Evolutionary conservation across 92 coral and sea anemone genomes (phyloP).

Genomic region (Blastomussa wellsi): DNA sequence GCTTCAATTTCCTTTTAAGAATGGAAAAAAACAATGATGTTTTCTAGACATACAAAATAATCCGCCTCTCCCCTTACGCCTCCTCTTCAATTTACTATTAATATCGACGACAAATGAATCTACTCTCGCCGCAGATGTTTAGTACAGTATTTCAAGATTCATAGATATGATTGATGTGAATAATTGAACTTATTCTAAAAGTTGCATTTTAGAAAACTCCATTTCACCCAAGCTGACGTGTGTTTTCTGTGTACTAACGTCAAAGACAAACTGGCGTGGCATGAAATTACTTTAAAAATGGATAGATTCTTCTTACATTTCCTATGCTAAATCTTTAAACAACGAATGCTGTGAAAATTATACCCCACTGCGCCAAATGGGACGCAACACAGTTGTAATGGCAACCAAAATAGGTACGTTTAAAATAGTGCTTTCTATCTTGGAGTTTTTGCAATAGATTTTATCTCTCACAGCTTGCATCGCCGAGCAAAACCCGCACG

Average conservation of each 20-base stretch:
- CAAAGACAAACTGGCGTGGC: neutral
- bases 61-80: neutral
- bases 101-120: neutral
- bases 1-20: neutral
- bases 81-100: neutral
- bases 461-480: slow-evolving; percentile 43
- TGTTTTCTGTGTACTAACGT: neutral
- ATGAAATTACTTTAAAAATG: neutral
- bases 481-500: slow-evolving; percentile 20
- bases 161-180: neutral
- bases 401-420: slow-evolving; percentile 1
- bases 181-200: neutral
- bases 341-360: slow-evolving; percentile 1
- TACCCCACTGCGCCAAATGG: slow-evolving; percentile 25
- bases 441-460: slow-evolving; percentile 6
- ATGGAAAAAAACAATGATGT: neutral
- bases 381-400: neutral
- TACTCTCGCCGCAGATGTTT: neutral
- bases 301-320: neutral
- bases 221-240: neutral
- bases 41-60: neutral
- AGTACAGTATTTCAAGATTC: neutral
- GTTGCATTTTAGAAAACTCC: neutral
- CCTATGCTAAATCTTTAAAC: neutral
- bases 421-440: slow-evolving; percentile 22